Evolutionary conservation across 2,113 vertebrate species (phyloP).

Genomic region (Sapayoa aenigma): DNA sequence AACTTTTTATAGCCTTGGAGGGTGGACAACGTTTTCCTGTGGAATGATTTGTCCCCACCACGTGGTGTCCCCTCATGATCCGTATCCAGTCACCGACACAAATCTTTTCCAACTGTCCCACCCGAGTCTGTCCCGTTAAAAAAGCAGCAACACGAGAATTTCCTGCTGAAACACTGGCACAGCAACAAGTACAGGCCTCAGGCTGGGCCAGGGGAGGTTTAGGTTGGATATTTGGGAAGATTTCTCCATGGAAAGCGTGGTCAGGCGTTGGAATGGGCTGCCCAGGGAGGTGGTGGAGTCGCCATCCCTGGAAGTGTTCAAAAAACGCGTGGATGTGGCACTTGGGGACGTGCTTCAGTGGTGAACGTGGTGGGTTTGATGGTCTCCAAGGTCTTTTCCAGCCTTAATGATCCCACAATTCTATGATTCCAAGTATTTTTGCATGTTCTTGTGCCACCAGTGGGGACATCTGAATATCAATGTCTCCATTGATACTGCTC

Average conservation of each 20-base stretch:
- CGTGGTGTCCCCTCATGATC: not conserved
- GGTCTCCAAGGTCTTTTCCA: not conserved
- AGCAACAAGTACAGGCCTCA: not conserved
- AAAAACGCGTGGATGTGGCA: not conserved
- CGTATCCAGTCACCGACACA: not conserved
- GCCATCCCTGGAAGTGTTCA: not conserved
- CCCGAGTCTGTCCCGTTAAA: not conserved
- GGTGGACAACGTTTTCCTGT: not conserved
- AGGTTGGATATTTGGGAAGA: not conserved
- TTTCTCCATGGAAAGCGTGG: not conserved
- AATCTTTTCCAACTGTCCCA: not conserved
- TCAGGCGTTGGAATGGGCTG: not conserved
- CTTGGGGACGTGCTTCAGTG: not conserved
- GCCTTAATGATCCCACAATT: not conserved
- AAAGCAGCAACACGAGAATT: not conserved
- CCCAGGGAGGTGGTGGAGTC: not conserved
- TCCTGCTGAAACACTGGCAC: not conserved
- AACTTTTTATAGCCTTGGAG: not conserved
- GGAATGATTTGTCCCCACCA: not conserved
- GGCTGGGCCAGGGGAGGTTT: not conserved
- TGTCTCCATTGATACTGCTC: accelerated
- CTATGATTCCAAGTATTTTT: not conserved
- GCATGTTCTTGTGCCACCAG: not conserved
- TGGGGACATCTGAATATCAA: not conserved
- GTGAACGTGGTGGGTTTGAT: not conserved